Evolutionary conservation across 2,797 vertebrate species (phyloP).

Genomic region (Amblyopsis hoosieri): DNA sequence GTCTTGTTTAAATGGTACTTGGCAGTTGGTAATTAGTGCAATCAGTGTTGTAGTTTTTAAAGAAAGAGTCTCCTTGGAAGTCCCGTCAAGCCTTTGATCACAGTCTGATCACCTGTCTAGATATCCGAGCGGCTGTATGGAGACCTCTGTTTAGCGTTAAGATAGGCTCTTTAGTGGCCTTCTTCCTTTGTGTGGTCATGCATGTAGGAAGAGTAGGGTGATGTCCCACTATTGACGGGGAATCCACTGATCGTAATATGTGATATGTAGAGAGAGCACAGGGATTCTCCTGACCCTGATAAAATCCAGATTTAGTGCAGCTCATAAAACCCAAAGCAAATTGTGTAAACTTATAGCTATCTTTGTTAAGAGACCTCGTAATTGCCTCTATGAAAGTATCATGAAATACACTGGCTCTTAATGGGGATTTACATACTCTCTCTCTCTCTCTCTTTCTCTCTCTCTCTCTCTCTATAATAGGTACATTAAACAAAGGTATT

Average conservation of each 20-base stretch:
- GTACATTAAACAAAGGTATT: too few species aligned
- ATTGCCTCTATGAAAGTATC: slow-evolving; percentile 65
- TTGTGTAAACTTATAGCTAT: slow-evolving; percentile 57
- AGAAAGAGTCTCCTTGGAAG: slow-evolving; percentile 46
- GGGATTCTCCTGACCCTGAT: slow-evolving; percentile 58
- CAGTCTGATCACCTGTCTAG: slow-evolving; percentile 55
- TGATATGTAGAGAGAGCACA: slow-evolving; percentile 53
- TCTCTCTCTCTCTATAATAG: too few species aligned
- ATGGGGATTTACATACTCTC: slow-evolving; percentile 5
- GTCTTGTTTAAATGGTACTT: slow-evolving; percentile 37
- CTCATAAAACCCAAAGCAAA: slow-evolving; percentile 72
- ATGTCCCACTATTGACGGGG: slow-evolving; percentile 13
- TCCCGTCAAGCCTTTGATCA: slow-evolving; percentile 57
- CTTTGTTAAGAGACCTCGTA: slow-evolving; percentile 52
- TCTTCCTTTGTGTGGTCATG: slow-evolving; percentile 59
- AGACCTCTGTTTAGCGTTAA: slow-evolving; percentile 62
- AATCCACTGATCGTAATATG: slow-evolving; percentile 21
- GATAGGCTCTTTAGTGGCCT: slow-evolving; percentile 43
- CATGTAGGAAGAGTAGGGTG: slow-evolving; percentile 48
- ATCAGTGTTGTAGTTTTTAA: slow-evolving; percentile 56
- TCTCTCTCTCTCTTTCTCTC: too few species aligned
- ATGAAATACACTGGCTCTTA: slow-evolving; percentile 57
- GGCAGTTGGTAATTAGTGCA: slow-evolving; percentile 49
- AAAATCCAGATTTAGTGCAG: slow-evolving; percentile 68
- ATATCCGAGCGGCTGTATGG: slow-evolving; percentile 55